Base-by-base conservation (phyloP, 2,888 invertebrate species). In the Pristionchus fissidentatus region DNA sequence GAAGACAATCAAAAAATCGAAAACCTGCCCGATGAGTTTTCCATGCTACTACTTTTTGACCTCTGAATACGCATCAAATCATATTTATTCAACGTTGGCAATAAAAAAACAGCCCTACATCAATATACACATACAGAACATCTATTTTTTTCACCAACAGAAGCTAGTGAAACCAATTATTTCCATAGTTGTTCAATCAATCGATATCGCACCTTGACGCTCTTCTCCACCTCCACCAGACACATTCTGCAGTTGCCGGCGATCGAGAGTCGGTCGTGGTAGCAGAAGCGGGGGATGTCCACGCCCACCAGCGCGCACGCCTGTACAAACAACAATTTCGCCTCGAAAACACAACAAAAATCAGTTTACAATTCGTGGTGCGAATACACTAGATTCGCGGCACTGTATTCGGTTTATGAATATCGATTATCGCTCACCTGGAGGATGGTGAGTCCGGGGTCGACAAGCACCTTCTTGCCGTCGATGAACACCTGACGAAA, bases 221-320 rank as follows among this genome's bases (percentile, higher is more conserved):
- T 97, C 93, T 97, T 98, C 93, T 99, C 99, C 19, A 99, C 97
- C 94, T 99, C 99, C 0, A 99, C 99, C 43, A 99, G 94, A 93
- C 99, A 99, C 99, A 99, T 99, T 87, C 99, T 95, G 93, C 98
- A 99, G 94, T 99, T 99, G 73, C 99, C 99, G 87, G 99, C 99
- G 46, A 99, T 96, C 7, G 98, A 97, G 84, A 99, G 94, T 80
- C 99, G 95, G 93, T 99, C 99, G 94, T 99, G 99, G 93, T 99
- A 99, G 93, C 99, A 99, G 85, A 99, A 99, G 85, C 99, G 94
- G 1, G 99, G 99, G 88, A 99, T 99, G 94, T 99, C 98, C 70
- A 99, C 96, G 22, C 99, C 99, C 87, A 96, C 95, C 93, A 95
- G 88, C 97, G 99, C 96, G 97, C 93, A 87, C 90, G 92, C 90